Evolutionary conservation across 2,113 vertebrate genomes (phyloP).

Genomic region (Tyrannus savana): DNA sequence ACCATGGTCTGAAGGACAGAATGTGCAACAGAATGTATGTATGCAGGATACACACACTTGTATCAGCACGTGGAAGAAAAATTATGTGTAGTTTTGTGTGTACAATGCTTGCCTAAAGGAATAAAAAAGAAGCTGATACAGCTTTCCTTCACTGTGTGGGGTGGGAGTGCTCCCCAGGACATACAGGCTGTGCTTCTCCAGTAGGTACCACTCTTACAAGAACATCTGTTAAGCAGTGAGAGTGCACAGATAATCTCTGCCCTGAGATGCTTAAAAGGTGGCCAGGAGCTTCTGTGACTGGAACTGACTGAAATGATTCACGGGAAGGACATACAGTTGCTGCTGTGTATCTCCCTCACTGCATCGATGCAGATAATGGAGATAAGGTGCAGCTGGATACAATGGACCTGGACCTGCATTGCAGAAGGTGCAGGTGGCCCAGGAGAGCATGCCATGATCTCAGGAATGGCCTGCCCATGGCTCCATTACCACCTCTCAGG

Average conservation of each 20-base stretch:
- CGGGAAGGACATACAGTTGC: not conserved
- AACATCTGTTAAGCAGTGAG: not conserved
- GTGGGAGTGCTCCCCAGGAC: not conserved
- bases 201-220: not conserved
- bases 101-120: not conserved
- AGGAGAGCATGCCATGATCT: not conserved
- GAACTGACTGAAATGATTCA: not conserved
- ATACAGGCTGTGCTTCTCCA: not conserved
- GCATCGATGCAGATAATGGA: not conserved
- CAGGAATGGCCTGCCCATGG: not conserved
- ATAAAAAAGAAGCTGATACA: not conserved
- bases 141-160: not conserved
- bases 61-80: not conserved
- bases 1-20: not conserved
- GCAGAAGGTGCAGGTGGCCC: not conserved
- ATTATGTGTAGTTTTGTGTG: not conserved
- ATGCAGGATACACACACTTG: not conserved
- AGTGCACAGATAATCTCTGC: not conserved
- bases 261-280: not conserved
- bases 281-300: not conserved
- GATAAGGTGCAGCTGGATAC: not conserved
- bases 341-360: not conserved
- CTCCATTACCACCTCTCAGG: not conserved
- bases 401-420: not conserved
- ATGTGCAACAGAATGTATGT: not conserved